Conservation (phyloP, 2,113 vertebrate species). For the Forbesichthys agassizii region DNA sequence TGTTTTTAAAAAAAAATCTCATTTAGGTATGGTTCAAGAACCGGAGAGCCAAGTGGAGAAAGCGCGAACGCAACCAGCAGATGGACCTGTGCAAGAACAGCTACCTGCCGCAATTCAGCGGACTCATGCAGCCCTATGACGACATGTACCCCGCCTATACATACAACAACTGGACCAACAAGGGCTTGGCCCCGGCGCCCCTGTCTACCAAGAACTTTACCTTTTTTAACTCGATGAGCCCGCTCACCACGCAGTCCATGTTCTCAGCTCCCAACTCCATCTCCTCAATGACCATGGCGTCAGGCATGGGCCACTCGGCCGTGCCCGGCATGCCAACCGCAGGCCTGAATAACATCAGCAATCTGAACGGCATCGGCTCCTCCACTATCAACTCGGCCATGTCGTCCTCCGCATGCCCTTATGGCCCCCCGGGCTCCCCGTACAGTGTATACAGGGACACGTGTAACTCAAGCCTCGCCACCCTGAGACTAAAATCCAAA, state of each 20-base stretch:
- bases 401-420: conserved; percentile 92
- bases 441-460: conserved; percentile 99
- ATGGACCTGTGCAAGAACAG: conserved; percentile 99
- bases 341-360: conserved; percentile 92
- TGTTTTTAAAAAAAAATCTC: conserved; percentile 3
- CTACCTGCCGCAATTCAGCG: conserved; percentile 98
- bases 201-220: conserved; percentile 97
- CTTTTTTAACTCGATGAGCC: conserved; percentile 99
- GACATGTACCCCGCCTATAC: conserved; percentile 97
- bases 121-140: conserved; percentile 97
- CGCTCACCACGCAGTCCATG: conserved; percentile 95
- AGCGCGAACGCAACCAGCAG: conserved; percentile 98
- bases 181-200: conserved; percentile 89
- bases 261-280: conserved; percentile 95
- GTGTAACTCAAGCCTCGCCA: conserved; percentile 96
- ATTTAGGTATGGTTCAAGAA: conserved; percentile 99
- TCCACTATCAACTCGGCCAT: conserved; percentile 94
- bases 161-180: conserved; percentile 99
- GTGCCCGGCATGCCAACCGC: conserved; percentile 91
- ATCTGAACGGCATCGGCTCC: conserved; percentile 90
- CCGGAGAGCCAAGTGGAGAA: conserved; percentile 97
- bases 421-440: conserved; percentile 90
- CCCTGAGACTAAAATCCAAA: conserved; percentile 97
- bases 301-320: conserved; percentile 90
- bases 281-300: conserved; percentile 97